Evolutionary conservation across 2,797 vertebrate genomes (phyloP), one percentile per base, ranked within the genome.

Genomic region (Gymnodraco acuticeps): DNA sequence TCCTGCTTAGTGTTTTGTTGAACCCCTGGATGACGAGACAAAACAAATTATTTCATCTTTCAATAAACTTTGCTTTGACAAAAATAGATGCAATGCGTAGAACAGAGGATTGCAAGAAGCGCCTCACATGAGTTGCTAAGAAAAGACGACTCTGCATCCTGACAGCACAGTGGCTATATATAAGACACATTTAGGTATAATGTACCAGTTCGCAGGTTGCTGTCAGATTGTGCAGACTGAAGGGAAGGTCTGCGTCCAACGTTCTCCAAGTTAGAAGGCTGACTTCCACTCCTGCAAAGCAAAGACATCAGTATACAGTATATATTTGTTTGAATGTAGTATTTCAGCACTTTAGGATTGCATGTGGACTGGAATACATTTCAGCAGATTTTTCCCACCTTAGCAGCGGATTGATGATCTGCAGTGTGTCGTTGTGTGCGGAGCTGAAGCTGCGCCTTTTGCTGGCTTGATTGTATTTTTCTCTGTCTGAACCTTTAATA

Each of bases 141-240:
- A 60, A 13, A 13, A 11, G 42, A 55, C 1, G 1, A 38, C 10
- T 53, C 17, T 19, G 23, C 23, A 27, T 2, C 72, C 8, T 17
- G 8, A 54, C 31, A 23, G 61, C 12, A 5, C 33, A 19, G 15
- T 1, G 33, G 2, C 64, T 62, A 17, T 9, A 51, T 38, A 38
- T 6, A 6, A 20, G 8, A 31, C 10, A 42, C 52, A 3, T 19
- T 33, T 15, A 7, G 72, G 2, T 64, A 4, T 17, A 4, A 33
- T 8, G 16, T 89, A 96, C 95, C 93, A 68, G 94, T 84, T 61
- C 90, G 90, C 14, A 97, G 83, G 89, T 96, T 96, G 89, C 96
- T 95, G 88, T 96, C 96, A 23, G 96, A 96, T 43, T 96, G 96
- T 3, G 96, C 95, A n/a, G 95, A 94, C 73, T 96, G 95, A 64